These are phyloP conservation scores for Pomatostomus ruficeps DNA, from an alignment of 2,113 vertebrate species.

Conservation along the genomic window DNA sequence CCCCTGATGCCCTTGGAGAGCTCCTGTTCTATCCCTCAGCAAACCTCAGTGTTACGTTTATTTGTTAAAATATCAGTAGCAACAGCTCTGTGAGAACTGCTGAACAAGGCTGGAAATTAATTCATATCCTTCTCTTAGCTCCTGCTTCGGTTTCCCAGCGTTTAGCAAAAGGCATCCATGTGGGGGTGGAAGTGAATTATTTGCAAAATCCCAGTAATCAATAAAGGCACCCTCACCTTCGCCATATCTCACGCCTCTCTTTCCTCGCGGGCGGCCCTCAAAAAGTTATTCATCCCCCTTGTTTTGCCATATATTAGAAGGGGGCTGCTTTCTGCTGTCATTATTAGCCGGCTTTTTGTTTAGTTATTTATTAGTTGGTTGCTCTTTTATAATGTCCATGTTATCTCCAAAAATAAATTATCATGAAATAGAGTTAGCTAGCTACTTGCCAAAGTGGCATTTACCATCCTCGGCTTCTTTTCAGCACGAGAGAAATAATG, in stretches of 20 bases:
- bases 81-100: neutral
- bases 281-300: constrained; percentile 35
- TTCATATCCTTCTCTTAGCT: neutral
- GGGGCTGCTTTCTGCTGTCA: constrained; percentile 42
- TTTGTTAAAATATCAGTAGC: constrained; percentile 24
- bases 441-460: constrained; percentile 71
- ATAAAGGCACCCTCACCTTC: neutral
- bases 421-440: constrained; percentile 67
- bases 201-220: neutral
- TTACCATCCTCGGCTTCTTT: constrained; percentile 72
- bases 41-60: neutral
- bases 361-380: constrained; percentile 64
- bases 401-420: constrained; percentile 72
- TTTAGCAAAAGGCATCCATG: neutral
- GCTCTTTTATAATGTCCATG: constrained; percentile 62
- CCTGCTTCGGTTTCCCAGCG: neutral
- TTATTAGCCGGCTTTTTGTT: constrained; percentile 48
- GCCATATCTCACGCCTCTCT: neutral
- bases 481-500: constrained; percentile 68
- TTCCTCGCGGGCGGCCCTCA: rapidly evolving
- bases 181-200: neutral
- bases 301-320: constrained; percentile 17
- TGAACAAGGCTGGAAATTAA: neutral
- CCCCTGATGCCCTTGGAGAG: constrained; percentile 62
- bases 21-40: neutral